Conservation (phyloP, 1,140 invertebrate genomes). For the Ctenoplectra terminalis region DNA sequence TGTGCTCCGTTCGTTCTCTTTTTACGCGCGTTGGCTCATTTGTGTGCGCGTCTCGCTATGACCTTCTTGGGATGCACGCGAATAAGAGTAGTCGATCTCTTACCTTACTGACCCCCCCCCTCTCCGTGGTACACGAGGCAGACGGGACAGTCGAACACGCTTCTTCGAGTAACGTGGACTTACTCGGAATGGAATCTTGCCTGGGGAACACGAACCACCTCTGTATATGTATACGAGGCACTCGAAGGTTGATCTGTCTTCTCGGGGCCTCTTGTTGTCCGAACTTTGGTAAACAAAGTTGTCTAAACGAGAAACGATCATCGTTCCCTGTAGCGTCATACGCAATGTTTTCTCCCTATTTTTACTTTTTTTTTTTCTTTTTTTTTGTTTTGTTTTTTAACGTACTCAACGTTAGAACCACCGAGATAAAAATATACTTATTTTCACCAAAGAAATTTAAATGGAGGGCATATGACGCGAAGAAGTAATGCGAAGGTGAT, state of each 20-base stretch:
- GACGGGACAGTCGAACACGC: constrained; percentile 10
- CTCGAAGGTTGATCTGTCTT: constrained; percentile 34
- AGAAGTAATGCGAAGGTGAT: too few species aligned
- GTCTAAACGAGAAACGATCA: constrained; percentile 5
- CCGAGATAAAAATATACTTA: too few species aligned
- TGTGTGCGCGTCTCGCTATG: not conserved
- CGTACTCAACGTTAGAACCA: too few species aligned
- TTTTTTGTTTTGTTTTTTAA: too few species aligned
- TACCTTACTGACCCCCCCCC: constrained; percentile 40
- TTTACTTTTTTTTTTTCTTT: too few species aligned
- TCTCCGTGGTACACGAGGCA: constrained; percentile 63
- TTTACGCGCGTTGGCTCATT: too few species aligned
- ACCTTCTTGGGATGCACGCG: constrained; percentile 52
- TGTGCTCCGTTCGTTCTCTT: too few species aligned
- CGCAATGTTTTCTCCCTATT: too few species aligned
- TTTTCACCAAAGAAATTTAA: too few species aligned
- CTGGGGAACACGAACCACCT: constrained; percentile 37
- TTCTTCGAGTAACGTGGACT: constrained; percentile 59
- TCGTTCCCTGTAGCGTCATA: too few species aligned
- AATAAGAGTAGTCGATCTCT: constrained; percentile 35
- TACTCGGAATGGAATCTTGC: constrained; percentile 68
- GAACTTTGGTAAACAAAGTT: constrained; percentile 21
- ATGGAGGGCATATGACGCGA: too few species aligned
- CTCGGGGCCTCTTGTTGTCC: constrained; percentile 48
- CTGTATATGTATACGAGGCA: constrained; percentile 32